Evolutionary conservation across 2,113 vertebrate species (phyloP), one percentile per base, ranked within the genome.

Genomic region (Bombycilla garrulus): DNA sequence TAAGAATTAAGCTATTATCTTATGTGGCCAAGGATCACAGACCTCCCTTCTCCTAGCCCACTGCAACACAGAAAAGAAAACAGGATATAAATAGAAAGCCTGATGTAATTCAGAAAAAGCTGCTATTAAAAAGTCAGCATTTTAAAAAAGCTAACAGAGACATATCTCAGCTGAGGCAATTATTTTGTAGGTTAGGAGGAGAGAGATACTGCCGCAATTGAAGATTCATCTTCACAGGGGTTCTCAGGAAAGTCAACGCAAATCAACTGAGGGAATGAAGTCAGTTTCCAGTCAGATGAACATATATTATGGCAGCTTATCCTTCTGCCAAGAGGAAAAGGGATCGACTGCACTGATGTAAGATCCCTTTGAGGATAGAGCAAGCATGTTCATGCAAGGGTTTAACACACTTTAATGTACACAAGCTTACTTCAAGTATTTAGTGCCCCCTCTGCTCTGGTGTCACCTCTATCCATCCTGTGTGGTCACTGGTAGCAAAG

Each of bases 141-240:
- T 96, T 96, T 50, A 33, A 81, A 92, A 95, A 88, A 92, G 71
- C 77, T 90, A 97, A 45, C 60, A 92, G 92, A 92, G 67, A 95
- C 69, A 40, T 81, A 92, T 84, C 92, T 96, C 76, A 88, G 92
- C 82, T 90, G 90, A 94, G 51, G 85, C 82, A 95, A 95, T 95
- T 97, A 92, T 93, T 96, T 67, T 67, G 72, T 61, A 84, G 82
- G 92, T 92, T 96, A 94, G 94, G 85, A 93, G 83, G 88, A 93
- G 76, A 96, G 76, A 96, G 82, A 94, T 92, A 90, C 44, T 88
- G 88, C 82, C 12, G 64, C 92, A 96, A 74, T 60, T 88, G 92
- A 95, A 91, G 61, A 94, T 89, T 82, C 65, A 66, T 92, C 94
- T 93, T 96, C 81, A 92, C 70, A 76, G 80, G 88, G 48, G 40